Conservation (phyloP, 2,888 invertebrate genomes). For the Temnothorax rugatulus region DNA sequence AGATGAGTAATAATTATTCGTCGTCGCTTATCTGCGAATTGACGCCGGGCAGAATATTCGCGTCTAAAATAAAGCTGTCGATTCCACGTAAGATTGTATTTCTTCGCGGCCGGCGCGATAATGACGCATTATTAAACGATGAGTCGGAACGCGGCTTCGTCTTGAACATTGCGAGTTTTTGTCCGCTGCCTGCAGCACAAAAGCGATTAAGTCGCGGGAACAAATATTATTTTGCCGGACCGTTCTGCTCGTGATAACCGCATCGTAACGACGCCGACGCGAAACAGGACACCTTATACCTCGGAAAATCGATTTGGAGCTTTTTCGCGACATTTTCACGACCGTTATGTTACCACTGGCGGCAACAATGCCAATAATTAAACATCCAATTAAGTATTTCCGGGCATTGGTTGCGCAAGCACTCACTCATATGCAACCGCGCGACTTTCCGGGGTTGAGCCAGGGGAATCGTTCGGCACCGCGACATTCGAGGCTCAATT, state of each 20-base stretch:
- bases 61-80: slow-evolving; percentile 66
- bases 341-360: slow-evolving; percentile 60
- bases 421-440: slow-evolving; percentile 16
- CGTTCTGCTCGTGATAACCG: slow-evolving; percentile 18
- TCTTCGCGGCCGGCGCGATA: slow-evolving; percentile 50
- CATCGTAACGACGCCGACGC: neutral
- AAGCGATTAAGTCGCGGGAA: slow-evolving; percentile 34
- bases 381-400: slow-evolving; percentile 72
- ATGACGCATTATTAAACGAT: slow-evolving; percentile 66
- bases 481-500: slow-evolving; percentile 68
- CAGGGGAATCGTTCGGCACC: slow-evolving; percentile 55
- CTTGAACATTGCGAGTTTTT: slow-evolving; percentile 22
- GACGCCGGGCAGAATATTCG: slow-evolving; percentile 63
- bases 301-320: slow-evolving; percentile 51
- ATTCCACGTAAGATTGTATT: slow-evolving; percentile 66
- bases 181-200: slow-evolving; percentile 18
- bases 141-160: slow-evolving; percentile 23
- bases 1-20: slow-evolving; percentile 38
- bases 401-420: slow-evolving; percentile 70
- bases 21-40: slow-evolving; percentile 59
- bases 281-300: neutral
- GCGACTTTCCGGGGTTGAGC: neutral
- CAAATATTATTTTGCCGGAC: slow-evolving; percentile 10
- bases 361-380: slow-evolving; percentile 71
- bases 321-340: slow-evolving; percentile 66